Base-by-base conservation (phyloP, 1,140 invertebrate species). In the Ganaspis sp. region DNA sequence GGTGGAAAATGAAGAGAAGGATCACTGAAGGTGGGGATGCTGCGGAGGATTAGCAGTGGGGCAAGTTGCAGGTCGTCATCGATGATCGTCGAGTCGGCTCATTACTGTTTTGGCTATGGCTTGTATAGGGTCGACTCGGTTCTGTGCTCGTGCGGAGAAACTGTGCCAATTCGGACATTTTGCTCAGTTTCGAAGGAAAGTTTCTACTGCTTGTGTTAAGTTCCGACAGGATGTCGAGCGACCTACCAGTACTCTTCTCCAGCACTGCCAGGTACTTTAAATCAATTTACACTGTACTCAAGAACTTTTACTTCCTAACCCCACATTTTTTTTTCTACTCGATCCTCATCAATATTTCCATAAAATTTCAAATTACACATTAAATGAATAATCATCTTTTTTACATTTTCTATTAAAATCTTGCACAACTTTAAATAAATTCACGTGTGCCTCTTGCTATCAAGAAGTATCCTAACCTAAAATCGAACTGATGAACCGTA, bases 121-220 rank as follows among this genome's bases (percentile, higher is more conserved):
- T 93, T 94, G 94, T 93, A 92, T 95, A 94, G 94, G 93, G 92
- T 94, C 94, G 90, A 93, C 93, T 93, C 93, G 94, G 93, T 92
- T 95, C 91, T 95, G 94, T 94, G 94, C 93, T 93, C 94, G 94
- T 92, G 93, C 94, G 91, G 94, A 95, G 92, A 94, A 94, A 93
- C 92, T 95, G 94, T 95, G 94, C 93, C 93, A 94, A 92, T 94
- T 94, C 84, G 92, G 93, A 92, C 93, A 94, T 75, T 78, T 83
- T 73, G 79, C 75, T 73, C 82, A 83, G 71, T 80, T 81, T 72
- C 82, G 82, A 42, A 79, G 80, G 75, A 83, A 83, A 80, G 72
- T 81, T 74, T 77, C 80, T 4, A 74, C 81, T 40, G 72, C 79
- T 53, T 78, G 82, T 73, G 80, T 81, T 58, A 80, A 77, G 21